phyloP scores from a whole-genome alignment of 2,888 invertebrate genomes.

The Latrodectus hesperus region DNA sequence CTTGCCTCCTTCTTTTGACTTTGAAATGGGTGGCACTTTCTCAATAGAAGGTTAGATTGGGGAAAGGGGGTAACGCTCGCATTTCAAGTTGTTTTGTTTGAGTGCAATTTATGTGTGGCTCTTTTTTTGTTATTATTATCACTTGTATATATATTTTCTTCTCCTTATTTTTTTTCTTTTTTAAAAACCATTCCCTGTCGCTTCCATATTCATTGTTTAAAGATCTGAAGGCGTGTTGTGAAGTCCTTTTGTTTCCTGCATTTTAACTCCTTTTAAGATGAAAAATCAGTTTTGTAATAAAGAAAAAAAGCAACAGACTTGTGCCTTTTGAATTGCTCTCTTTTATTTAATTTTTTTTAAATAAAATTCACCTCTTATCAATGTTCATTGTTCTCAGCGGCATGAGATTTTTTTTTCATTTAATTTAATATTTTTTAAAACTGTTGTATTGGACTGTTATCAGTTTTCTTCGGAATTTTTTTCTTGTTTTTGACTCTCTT shows the following conservation, averaged over 20 bases:
- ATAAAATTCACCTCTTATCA: conserved; percentile 24
- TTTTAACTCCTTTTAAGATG: conserved; percentile 39
- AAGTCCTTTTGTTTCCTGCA: conserved; percentile 48
- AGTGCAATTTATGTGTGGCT: conserved; percentile 50
- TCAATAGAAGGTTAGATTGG: conserved; percentile 1
- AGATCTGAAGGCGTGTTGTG: conserved; percentile 50
- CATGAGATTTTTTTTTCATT: not conserved
- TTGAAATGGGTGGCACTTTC: conserved; percentile 38
- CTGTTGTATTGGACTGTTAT: conserved; percentile 7
- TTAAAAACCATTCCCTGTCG: conserved; percentile 38
- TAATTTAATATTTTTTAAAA: no score
- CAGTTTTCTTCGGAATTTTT: conserved; percentile 4
- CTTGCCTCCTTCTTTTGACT: conserved; percentile 50
- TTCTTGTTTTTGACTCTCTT: not conserved
- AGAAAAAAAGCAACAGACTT: conserved; percentile 6
- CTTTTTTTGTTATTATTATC: conserved; percentile 21
- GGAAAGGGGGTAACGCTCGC: conserved; percentile 4
- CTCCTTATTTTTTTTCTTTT: not conserved
- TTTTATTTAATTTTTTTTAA: not conserved
- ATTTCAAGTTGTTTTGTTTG: conserved; percentile 54
- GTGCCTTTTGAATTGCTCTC: conserved; percentile 5
- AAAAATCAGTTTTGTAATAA: conserved; percentile 4
- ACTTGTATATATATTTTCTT: conserved; percentile 1
- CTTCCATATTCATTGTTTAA: conserved; percentile 61
- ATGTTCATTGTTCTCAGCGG: conserved; percentile 32